Evolutionary conservation across 2,888 invertebrate species (phyloP), one percentile per base, ranked within the genome.

Genomic region (Kryphioiulus occultus): DNA sequence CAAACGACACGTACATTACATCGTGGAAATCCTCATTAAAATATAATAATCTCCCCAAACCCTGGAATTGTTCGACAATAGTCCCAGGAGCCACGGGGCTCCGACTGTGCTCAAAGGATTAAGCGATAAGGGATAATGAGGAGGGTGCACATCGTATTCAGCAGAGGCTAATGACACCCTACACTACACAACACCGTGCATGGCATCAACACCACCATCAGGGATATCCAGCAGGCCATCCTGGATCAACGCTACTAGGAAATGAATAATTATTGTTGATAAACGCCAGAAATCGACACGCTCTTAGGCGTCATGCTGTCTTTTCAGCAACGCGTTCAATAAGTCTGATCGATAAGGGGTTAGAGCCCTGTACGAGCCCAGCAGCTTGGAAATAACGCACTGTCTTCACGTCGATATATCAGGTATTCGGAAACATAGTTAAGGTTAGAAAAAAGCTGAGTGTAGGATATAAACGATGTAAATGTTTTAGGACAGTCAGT

Each of bases 231-330:
- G 68, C 68, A 68, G 26, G 68, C 68, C 68, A 68, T 68, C 26
- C 68, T 26, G 68, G 68, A 59, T 68, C 68, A 26, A 68, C 68
- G 12, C 26, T 9, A 68, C 26, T 68, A 68, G 68, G 68, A 68
- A 68, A 68, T 68, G 68, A 68, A 68, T 68, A 68, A 68, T 68
- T 68, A 68, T 68, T 68, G 68, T 68, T 68, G 68, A 68, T 68
- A 68, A 68, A 68, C 68, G 68, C 68, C 68, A 12, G 26, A 68
- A 68, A 68, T 22, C 68, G 68, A 26, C 68, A 68, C 68, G 68
- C 68, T 68, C 68, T 68, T 68, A 26, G 26, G 26, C 68, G 26
- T 68, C 26, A 68, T 68, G 68, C 10, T 68, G 26, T 68, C 68
- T 68, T 68, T 68, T 68, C 68, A 68, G 12, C n/a, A 68, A 68